Base-by-base conservation (phyloP, 2,113 vertebrate genomes). In the Octodon degus region DNA sequence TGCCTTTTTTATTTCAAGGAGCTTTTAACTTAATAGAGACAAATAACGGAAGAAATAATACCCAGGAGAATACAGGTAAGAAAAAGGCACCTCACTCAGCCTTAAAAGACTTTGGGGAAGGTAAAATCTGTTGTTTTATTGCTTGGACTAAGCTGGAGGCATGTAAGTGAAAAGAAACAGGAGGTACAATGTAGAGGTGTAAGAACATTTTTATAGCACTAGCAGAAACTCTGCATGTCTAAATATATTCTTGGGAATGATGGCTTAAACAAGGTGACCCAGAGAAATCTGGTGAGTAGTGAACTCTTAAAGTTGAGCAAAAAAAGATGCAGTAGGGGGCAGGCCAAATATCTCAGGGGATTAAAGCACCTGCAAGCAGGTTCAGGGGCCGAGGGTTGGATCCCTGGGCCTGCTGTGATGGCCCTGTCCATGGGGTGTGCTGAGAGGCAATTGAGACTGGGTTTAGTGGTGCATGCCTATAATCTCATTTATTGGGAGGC, bases 21-120 rank as follows among this genome's bases (percentile, higher is more conserved):
- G 81, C 14, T 65, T 80, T 92, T 80, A 83, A 72, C 84, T 93
- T 76, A 86, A n/a, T 30, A 74, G 65, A 89, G n/a, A 95, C 20
- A 89, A 60, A 79, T 58, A 86, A 93, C 43, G 72, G 82, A 93
- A 22, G 32, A 84, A 72, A 37, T 37, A n/a, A 79, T 47, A 20
- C 65, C 77, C 10, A 1, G 17, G 76, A 67, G 34, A 86, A 47
- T 27, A 67, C 14, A 40, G 47, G 74, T 27, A 37, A 86, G 30
- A 43, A 37, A 37, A 62, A 67, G 74, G 76, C 2, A 40, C 17
- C 7, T 77, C 9, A 30, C 5, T 91, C 2, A n/a, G 58, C 65
- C 62, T 55, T 20, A 9, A 19, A 58, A 40, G 80, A 65, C 63
- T 91, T 50, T 40, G 80, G 72, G 68, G 16, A 30, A 58, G 55